Conservation (phyloP, 2,113 vertebrate species). For the Myrmecophaga tridactyla region DNA sequence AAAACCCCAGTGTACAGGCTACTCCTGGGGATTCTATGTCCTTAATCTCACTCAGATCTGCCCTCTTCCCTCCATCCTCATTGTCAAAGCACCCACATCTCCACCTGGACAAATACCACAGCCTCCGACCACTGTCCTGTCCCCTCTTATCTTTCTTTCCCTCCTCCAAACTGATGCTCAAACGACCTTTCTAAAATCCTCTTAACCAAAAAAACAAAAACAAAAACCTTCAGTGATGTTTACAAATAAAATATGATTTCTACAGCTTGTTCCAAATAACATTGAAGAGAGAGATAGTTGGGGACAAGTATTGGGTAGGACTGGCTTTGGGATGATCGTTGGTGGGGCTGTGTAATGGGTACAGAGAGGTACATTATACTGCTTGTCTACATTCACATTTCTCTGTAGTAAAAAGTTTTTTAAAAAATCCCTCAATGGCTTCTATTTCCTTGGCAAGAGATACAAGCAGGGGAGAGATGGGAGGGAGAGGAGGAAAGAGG, state of each 20-base stretch:
- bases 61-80: too few species aligned
- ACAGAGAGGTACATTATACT: accelerated
- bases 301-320: accelerated
- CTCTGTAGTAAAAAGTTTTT: not conserved
- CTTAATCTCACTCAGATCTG: not conserved
- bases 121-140: not conserved
- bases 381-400: not conserved
- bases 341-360: not conserved
- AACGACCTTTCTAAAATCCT: not conserved
- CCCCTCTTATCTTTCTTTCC: not conserved
- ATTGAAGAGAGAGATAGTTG: accelerated
- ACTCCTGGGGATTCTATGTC: not conserved
- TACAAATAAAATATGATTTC: not conserved
- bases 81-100: accelerated
- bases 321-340: not conserved
- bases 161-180: not conserved
- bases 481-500: accelerated
- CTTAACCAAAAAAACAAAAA: not conserved
- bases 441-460: not conserved
- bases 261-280: not conserved
- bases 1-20: accelerated
- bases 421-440: not conserved
- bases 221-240: not conserved
- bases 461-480: not conserved
- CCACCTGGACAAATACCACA: not conserved